These are phyloP conservation scores for Xestia rhomboidea DNA, from an alignment of 2,888 invertebrate genomes.

Conservation along the genomic window DNA sequence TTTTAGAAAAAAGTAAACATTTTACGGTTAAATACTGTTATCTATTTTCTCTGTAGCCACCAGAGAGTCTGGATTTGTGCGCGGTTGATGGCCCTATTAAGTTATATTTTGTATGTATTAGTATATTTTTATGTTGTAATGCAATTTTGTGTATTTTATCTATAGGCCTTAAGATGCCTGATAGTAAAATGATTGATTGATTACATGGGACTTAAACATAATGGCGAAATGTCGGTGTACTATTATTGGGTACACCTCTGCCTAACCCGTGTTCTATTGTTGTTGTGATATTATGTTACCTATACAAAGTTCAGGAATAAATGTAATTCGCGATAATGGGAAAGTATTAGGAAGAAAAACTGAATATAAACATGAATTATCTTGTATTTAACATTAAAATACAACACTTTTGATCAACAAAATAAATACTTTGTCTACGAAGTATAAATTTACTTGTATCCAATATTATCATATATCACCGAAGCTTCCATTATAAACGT, in stretches of 20 bases:
- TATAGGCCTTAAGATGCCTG: too few species aligned
- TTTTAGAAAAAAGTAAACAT: neutral
- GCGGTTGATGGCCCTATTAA: too few species aligned
- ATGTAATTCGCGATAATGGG: neutral
- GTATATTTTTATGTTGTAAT: too few species aligned
- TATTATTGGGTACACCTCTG: neutral
- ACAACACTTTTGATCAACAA: neutral
- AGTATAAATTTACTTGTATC: neutral
- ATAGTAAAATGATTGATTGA: too few species aligned
- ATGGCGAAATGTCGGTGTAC: neutral
- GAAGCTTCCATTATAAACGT: conserved; percentile 16
- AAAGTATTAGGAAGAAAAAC: neutral
- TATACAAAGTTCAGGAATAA: neutral
- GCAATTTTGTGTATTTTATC: too few species aligned
- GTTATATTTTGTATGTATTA: too few species aligned
- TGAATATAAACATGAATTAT: neutral
- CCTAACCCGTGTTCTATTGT: too few species aligned
- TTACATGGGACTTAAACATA: neutral
- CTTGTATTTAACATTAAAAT: neutral
- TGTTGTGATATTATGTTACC: neutral
- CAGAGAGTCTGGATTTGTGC: neutral
- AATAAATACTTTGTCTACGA: too few species aligned
- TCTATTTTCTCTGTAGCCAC: neutral
- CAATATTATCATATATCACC: conserved; percentile 4
- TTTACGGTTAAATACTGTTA: neutral